phyloP scores from a whole-genome alignment of 2,888 invertebrate species.

The Drosophila kanekoi region DNA sequence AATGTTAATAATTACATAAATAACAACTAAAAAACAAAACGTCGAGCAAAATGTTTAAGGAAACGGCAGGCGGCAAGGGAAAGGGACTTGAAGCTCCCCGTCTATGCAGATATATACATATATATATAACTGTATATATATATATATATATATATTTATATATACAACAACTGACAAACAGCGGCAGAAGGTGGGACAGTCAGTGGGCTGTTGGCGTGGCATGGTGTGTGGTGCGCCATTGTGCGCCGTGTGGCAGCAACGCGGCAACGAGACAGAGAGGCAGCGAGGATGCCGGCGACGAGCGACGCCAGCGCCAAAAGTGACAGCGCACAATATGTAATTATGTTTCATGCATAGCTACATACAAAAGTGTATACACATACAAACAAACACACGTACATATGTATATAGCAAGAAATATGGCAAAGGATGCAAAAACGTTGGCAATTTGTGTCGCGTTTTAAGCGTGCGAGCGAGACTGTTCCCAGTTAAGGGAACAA shows the following conservation, averaged over 20 bases:
- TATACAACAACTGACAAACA: conserved; percentile 66
- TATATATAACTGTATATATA: background rate
- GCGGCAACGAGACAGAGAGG: no score
- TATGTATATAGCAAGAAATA: conserved; percentile 60
- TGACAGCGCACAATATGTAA: conserved; percentile 82
- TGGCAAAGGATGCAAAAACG: conserved; percentile 80
- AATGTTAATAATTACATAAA: conserved; percentile 79
- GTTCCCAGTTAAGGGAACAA: conserved; percentile 54
- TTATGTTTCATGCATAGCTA: conserved; percentile 70
- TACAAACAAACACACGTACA: conserved; percentile 10
- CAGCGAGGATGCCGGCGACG: conserved; percentile 5
- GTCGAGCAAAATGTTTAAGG: conserved; percentile 55
- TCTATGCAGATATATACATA: conserved; percentile 26
- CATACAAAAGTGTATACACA: conserved; percentile 37
- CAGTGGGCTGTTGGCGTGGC: conserved; percentile 30
- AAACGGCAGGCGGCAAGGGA: conserved; percentile 22
- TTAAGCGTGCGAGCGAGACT: conserved; percentile 44
- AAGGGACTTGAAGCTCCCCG: conserved; percentile 34
- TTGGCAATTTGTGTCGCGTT: conserved; percentile 80
- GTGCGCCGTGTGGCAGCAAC: conserved; percentile 53
- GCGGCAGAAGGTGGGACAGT: conserved; percentile 27
- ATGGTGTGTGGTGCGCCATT: conserved; percentile 36
- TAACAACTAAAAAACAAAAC: conserved; percentile 74
- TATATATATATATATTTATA: conserved; percentile 18
- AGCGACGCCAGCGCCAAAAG: conserved; percentile 71